Evolutionary conservation across 1,140 invertebrate genomes (phyloP), one percentile per base, ranked within the genome.

Genomic region (Delia radicum): DNA sequence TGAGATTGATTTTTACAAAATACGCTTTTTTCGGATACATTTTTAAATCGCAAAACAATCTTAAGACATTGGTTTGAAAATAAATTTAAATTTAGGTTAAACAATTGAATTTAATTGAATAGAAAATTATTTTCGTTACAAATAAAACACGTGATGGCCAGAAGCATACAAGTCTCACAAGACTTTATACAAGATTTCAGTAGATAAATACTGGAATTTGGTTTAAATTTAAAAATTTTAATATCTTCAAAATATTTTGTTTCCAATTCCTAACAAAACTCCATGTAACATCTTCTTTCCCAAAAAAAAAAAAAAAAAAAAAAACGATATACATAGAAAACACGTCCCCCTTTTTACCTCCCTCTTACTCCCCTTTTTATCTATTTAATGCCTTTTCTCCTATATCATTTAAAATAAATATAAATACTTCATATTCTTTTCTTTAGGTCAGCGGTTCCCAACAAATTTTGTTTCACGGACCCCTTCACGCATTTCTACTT

Each of bases 1-100:
- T 37, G 33, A 7, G 13, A 7, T n/a, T n/a, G n/a, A n/a, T n/a
- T n/a, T n/a, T 5, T 42, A 15, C 37, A 42, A 42, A 10, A 42
- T 42, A 55, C 4, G 0, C n/a, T 55, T 8, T 21, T 24, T 55
- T 55, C 8, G 48, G 48, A 55, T 7, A 7, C 48, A 55, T 55
- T 55, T 55, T 24, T 21, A 55, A 55, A 55, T 4, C 2, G 6
- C 48, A 8, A 55, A 55, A 24, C n/a, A 18, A 21, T 21, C 7
- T 18, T 7, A 55, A 10, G 1, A n/a, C 24, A 21, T 55, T 55
- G 24, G 24, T 7, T 55, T 24, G 18, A 55, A 55, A 55, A 55
- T 55, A 55, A 55, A 55, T 55, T 55, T 55, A 55, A 55, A 55
- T 55, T 55, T 55, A 55, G 48, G 48, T 55, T n/a, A n/a, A n/a